Conservation (phyloP, 2,888 invertebrate species). For the Eupithecia centaureata region DNA sequence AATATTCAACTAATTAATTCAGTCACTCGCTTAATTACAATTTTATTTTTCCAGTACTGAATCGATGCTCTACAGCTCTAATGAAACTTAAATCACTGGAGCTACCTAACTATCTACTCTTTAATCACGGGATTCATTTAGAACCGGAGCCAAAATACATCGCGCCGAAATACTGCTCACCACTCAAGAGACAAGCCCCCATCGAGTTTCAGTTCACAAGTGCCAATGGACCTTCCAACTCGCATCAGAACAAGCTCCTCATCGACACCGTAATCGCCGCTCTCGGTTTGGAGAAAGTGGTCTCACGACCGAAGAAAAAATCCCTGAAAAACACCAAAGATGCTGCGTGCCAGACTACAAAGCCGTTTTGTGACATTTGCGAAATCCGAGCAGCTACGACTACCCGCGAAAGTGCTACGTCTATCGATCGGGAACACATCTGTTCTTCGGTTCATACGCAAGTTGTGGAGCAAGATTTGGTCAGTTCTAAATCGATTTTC, state of each 20-base stretch:
- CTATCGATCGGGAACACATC: conserved; percentile 62
- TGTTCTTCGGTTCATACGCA: conserved; percentile 70
- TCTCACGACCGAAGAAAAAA: conserved; percentile 65
- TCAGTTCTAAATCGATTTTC: conserved; percentile 71
- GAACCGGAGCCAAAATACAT: conserved; percentile 57
- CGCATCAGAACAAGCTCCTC: conserved; percentile 70
- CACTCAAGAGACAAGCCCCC: conserved; percentile 69
- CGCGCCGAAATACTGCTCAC: conserved; percentile 68
- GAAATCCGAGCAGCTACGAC: conserved; percentile 68
- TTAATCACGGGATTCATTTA: conserved; percentile 56
- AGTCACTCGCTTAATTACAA: background rate
- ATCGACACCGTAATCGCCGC: conserved; percentile 69
- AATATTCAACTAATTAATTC: background rate
- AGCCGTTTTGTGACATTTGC: conserved; percentile 71
- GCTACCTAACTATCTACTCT: conserved; percentile 66
- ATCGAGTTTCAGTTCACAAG: conserved; percentile 72
- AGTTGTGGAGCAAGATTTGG: conserved; percentile 73
- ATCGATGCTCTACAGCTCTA: conserved; percentile 71
- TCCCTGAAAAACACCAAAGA: conserved; percentile 62
- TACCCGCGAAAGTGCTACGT: conserved; percentile 53
- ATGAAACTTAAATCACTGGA: conserved; percentile 60
- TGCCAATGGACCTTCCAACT: conserved; percentile 47
- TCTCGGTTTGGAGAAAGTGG: conserved; percentile 63
- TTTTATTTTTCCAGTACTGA: conserved; percentile 62
- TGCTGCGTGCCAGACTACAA: conserved; percentile 70